Evolutionary conservation across 2,113 vertebrate genomes (phyloP), one percentile per base, ranked within the genome.

Genomic region (Siniperca knerii): DNA sequence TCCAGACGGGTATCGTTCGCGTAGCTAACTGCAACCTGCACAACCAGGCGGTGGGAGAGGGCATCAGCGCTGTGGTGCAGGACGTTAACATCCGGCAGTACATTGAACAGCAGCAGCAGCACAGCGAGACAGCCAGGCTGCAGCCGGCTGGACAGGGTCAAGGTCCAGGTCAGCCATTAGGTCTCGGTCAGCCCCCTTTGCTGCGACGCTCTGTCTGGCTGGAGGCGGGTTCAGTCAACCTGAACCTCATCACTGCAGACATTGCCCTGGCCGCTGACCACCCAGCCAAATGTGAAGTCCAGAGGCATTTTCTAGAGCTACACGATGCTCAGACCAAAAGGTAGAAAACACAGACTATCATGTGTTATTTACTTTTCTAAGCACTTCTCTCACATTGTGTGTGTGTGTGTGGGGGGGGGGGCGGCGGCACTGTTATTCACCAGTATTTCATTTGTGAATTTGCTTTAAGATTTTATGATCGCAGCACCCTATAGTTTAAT

Each of bases 1-100:
- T 87, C 57, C 90, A 99, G 98, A 98, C 98, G 82, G 96, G 97
- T 1, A 92, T 96, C 10, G 55, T 99, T 25, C 97, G 97, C 4
- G 85, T 99, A 85, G 98, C 98, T 29, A 98, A 97, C 93, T 99
- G 98, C 92, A 99, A 99, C 93, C 96, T 99, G 69, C 98, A 99
- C 92, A 99, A 98, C 91, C 97, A 98, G 87, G 97, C 98, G 0
- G 98, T 99, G 8, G 97, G 98, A 5, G 98, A 99, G 92, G 98
- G 98, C 57, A 90, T 99, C 87, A 99, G 98, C 20, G 97, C 97
- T 0, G 97, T 98, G 77, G 94, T 99, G 82, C 98, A 98, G 84
- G 98, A 99, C 83, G 90, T 98, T 5, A 97, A 98, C 75, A 94
- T 99, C 77, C 93, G 96, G 25, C 98, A 99, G 13, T 99, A 97